Conservation (phyloP, 2,888 invertebrate species). For the Drosophila rubida region DNA sequence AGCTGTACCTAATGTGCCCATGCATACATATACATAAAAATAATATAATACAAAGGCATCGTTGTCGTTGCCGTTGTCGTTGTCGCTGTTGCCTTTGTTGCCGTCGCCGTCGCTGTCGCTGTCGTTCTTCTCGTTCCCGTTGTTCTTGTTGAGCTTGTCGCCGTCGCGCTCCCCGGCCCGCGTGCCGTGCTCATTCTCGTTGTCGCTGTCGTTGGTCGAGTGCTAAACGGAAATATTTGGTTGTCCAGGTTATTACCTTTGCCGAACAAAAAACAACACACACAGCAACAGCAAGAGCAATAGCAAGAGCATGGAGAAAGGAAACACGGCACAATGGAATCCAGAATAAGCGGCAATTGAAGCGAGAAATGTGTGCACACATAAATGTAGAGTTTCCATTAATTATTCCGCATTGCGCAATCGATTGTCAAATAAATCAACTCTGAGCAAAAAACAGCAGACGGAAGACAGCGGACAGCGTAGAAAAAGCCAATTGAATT, state of each 20-base stretch:
- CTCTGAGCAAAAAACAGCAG: slow-evolving; percentile 3
- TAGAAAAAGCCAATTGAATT: slow-evolving; percentile 35
- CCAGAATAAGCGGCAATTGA: slow-evolving; percentile 53
- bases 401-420: slow-evolving; percentile 77
- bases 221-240: slow-evolving; percentile 77
- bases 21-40: slow-evolving; percentile 60
- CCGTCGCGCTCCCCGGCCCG: slow-evolving; percentile 10
- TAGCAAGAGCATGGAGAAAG: slow-evolving; percentile 16
- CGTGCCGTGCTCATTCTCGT: slow-evolving; percentile 16
- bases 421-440: slow-evolving; percentile 64
- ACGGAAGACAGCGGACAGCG: not conserved
- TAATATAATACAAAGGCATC: slow-evolving; percentile 65
- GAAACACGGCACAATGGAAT: slow-evolving; percentile 51
- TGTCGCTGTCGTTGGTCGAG: slow-evolving; percentile 50
- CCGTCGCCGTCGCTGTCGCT: slow-evolving; percentile 38
- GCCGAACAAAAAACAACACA: slow-evolving; percentile 29
- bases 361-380: slow-evolving; percentile 56
- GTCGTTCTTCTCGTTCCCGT: not conserved
- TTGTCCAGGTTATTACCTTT: slow-evolving; percentile 67
- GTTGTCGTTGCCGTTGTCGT: slow-evolving; percentile 32
- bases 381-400: slow-evolving; percentile 54
- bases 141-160: slow-evolving; percentile 25
- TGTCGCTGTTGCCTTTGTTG: slow-evolving; percentile 21
- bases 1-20: slow-evolving; percentile 74
- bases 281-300: slow-evolving; percentile 5